Conservation (phyloP, 1,140 invertebrate species). For the Cyrtorhinus lividipennis region DNA sequence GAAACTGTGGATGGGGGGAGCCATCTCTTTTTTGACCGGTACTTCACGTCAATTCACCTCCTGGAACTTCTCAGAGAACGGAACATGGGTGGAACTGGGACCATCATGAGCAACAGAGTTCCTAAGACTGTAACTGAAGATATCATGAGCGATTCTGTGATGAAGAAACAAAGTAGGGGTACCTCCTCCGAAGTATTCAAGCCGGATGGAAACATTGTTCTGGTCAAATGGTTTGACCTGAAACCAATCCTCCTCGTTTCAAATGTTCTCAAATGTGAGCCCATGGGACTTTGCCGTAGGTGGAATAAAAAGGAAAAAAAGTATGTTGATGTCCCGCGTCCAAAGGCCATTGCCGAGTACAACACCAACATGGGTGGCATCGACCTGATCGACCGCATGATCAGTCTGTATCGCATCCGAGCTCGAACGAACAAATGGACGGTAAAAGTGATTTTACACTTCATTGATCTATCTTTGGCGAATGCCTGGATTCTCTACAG, state of each 20-base stretch:
- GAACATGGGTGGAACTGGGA: constrained; percentile 18
- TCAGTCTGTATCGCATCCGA: constrained; percentile 25
- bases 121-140: neutral
- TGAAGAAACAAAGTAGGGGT: constrained; percentile 9
- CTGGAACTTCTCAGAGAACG: constrained; percentile 1
- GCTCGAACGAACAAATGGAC: constrained; percentile 28
- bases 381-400: constrained; percentile 26
- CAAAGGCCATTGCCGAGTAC: constrained; percentile 26
- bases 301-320: constrained; percentile 28
- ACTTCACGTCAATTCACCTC: constrained; percentile 21
- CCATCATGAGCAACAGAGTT: constrained; percentile 17
- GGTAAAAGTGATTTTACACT: constrained; percentile 26
- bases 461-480: constrained; percentile 26
- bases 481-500: constrained; percentile 26
- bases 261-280: constrained; percentile 17
- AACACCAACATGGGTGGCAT: constrained; percentile 29
- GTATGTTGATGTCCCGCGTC: constrained; percentile 23
- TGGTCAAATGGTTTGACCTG: too few species aligned
- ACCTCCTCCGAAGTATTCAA: neutral
- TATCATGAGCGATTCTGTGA: neutral
- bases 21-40: constrained; percentile 25
- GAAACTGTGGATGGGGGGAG: constrained; percentile 23
- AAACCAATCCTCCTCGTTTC: constrained; percentile 16
- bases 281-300: constrained; percentile 19
- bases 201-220: constrained; percentile 22